Evolutionary conservation across 2,888 invertebrate genomes (phyloP), one percentile per base, ranked within the genome.

Genomic region (Anoplius nigerrimus): DNA sequence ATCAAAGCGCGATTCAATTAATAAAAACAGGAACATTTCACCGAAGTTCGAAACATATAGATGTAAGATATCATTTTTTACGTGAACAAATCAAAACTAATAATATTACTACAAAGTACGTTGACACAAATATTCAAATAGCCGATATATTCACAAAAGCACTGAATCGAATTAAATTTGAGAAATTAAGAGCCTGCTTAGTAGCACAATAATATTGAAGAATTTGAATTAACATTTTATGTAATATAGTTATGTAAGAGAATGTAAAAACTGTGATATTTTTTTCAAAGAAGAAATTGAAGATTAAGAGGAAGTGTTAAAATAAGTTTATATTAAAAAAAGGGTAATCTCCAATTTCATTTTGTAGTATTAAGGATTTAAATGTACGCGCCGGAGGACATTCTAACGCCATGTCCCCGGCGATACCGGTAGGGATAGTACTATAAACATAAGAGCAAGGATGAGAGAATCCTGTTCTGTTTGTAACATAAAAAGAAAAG

Each of bases 61-160:
- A 62, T 34, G 57, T 66, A 0, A 16, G 53, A 24, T 66, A 27
- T 56, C 60, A 61, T n/a, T 66, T 62, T 16, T 51, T 66, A 13
- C 34, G 20, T 15, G 66, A 66, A 52, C 55, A 56, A 6, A 46
- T 34, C 3, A 61, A 51, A 2, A 45, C 56, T 4, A 20, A 51
- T 16, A 21, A 4, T n/a, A 57, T 66, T 43, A 42, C 51, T 20
- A 46, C 62, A 43, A 56, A 62, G 51, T 66, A 66, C 5, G 55
- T 51, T 53, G n/a, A 34, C 24, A 62, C 62, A 34, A 18, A 62
- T 8, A 27, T 56, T n/a, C 57, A 66, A 52, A 13, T 61, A 0
- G 57, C 57, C 6, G 51, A 61, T 53, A 52, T 61, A 46, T 21
- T 51, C 18, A 61, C 52, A 15, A 51, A 51, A 48, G 3, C 24